phyloP scores from a whole-genome alignment of 35 echinoderm and acorn worm genomes.

The Hemicentrotus pulcherrimus region DNA sequence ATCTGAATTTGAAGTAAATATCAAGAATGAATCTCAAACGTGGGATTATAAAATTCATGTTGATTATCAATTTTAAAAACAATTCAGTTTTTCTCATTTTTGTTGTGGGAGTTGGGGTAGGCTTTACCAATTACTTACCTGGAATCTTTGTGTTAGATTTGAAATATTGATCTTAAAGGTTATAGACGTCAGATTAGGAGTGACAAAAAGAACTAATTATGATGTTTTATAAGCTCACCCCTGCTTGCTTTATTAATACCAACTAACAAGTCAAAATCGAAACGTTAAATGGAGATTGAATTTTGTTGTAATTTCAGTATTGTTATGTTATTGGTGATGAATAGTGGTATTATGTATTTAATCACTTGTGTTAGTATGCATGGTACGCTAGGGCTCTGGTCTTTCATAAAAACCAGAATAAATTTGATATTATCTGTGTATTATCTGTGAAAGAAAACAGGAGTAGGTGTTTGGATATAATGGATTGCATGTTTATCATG shows the following conservation, averaged over 20 bases:
- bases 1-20: no score
- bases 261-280: background rate
- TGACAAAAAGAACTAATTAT: background rate
- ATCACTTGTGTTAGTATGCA: background rate
- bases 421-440: background rate
- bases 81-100: no score
- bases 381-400: background rate
- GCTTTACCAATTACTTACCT: no score
- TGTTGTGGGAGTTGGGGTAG: no score
- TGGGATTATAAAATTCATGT: no score
- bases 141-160: no score
- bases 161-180: no score
- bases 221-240: background rate
- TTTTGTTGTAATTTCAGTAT: background rate
- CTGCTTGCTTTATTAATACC: background rate
- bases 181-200: background rate
- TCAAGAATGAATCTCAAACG: no score
- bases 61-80: no score
- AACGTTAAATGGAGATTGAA: background rate
- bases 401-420: background rate
- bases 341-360: background rate
- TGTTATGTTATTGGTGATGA: background rate
- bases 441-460: background rate
- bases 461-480: background rate
- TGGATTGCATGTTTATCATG: background rate